Evolutionary conservation across 2,888 invertebrate genomes (phyloP).

Genomic region (Mamestra brassicae): DNA sequence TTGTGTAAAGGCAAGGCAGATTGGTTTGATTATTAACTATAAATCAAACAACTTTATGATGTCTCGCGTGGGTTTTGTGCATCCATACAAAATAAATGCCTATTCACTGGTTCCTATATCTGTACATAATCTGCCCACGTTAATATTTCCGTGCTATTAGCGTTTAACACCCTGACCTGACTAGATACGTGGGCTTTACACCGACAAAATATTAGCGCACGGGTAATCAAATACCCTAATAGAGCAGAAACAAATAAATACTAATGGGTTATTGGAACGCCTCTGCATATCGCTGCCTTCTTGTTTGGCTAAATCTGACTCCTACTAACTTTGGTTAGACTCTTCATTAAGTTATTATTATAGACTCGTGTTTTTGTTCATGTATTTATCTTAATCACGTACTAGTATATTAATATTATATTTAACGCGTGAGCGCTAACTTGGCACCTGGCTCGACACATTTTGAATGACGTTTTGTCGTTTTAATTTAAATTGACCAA

Average conservation of each 20-base stretch:
- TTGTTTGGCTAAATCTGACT: conserved; percentile 24
- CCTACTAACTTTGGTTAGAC: neutral
- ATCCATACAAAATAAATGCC: neutral
- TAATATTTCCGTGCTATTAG: conserved; percentile 25
- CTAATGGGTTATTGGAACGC: conserved; percentile 19
- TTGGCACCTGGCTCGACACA: too few species aligned
- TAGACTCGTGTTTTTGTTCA: neutral
- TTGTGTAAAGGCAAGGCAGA: neutral
- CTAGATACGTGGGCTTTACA: conserved; percentile 31
- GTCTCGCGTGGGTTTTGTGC: neutral
- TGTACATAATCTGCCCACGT: neutral
- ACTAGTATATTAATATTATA: too few species aligned
- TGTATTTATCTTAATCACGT: neutral
- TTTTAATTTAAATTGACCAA: too few species aligned
- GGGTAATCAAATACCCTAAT: conserved; percentile 44
- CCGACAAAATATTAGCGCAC: conserved; percentile 32
- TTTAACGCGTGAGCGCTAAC: too few species aligned
- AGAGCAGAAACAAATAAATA: conserved; percentile 44
- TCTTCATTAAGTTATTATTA: neutral
- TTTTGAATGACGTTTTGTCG: too few species aligned
- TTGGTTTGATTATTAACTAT: neutral
- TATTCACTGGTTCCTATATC: conserved; percentile 15
- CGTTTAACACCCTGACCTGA: conserved; percentile 19
- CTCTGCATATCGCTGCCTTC: conserved; percentile 20
- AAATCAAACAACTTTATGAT: neutral